A percentile compares a stretch with the other conserved stretches of the same genome.
phyloP scores from a whole-genome alignment of 2,113 vertebrate species.

The Lasiurus cinereus region DNA sequence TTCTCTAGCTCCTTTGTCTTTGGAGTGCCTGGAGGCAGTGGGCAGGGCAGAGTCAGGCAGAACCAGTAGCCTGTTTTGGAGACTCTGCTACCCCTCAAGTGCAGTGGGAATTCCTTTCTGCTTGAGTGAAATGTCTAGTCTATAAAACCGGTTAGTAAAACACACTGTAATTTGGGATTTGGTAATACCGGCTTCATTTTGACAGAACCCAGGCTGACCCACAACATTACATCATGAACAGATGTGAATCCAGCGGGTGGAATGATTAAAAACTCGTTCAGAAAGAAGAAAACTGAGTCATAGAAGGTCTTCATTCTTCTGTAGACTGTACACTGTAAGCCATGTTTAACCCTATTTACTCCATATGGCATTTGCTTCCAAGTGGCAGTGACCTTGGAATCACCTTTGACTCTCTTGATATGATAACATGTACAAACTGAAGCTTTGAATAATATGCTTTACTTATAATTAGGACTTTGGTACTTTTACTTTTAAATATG shows the following conservation, averaged over 20 bases:
- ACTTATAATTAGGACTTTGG: neutral
- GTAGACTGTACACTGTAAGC: neutral
- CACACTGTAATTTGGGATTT: slow-evolving; percentile 83
- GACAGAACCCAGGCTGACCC: slow-evolving; percentile 82
- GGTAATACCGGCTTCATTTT: slow-evolving; percentile 81
- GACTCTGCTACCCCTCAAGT: slow-evolving; percentile 72
- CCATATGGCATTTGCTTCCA: neutral
- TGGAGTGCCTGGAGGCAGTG: neutral
- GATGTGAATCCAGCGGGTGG: slow-evolving; percentile 77
- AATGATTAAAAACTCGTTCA: slow-evolving; percentile 76
- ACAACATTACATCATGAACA: slow-evolving; percentile 81
- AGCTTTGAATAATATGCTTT: neutral
- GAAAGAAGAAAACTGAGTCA: slow-evolving; percentile 51
- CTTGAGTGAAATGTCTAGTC: slow-evolving; percentile 81
- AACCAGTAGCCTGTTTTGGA: slow-evolving; percentile 73
- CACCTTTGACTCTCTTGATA: slow-evolving; percentile 29
- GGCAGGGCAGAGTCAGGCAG: slow-evolving; percentile 29
- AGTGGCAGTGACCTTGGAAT: neutral
- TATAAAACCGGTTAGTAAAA: slow-evolving; percentile 84
- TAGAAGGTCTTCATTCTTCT: slow-evolving; percentile 33
- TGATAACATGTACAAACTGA: neutral
- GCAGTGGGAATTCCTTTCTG: slow-evolving; percentile 80
- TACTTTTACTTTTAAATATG: slow-evolving; percentile 31
- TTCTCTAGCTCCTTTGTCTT: slow-evolving; percentile 10
- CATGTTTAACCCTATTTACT: neutral